These are phyloP conservation scores for Gonatopus flavifemur DNA, from an alignment of 1,140 invertebrate species.

Conservation along the genomic window DNA sequence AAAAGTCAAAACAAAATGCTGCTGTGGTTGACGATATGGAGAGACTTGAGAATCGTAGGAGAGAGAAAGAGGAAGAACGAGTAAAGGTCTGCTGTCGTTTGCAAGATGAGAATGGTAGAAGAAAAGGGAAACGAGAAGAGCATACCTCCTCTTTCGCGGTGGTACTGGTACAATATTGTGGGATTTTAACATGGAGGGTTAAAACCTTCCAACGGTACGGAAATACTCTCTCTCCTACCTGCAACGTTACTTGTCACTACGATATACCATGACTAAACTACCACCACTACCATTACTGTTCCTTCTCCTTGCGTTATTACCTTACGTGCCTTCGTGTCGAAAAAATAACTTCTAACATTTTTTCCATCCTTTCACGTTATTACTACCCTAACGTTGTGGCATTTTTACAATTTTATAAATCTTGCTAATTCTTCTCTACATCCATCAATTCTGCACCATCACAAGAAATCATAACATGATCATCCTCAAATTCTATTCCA, in stretches of 20 bases:
- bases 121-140: neutral
- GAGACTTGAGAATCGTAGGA: too few species aligned
- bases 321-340: conserved; percentile 18
- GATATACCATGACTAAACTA: conserved; percentile 22
- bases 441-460: too few species aligned
- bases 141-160: neutral
- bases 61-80: neutral
- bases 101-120: neutral
- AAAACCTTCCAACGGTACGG: neutral
- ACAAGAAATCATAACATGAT: too few species aligned
- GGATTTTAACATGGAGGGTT: neutral
- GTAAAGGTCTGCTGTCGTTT: neutral
- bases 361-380: neutral
- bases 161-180: conserved; percentile 10
- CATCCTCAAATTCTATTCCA: too few species aligned
- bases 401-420: too few species aligned
- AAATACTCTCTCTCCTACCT: neutral
- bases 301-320: conserved; percentile 11
- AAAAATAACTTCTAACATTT: conserved; percentile 19
- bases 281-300: conserved; percentile 13
- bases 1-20: too few species aligned
- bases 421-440: too few species aligned
- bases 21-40: neutral
- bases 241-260: conserved; percentile 13
- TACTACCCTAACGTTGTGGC: too few species aligned